Percentiles rank a stretch among this genome's conserved stretches.
phyloP scores from a whole-genome alignment of 2,797 vertebrate species.

The Megaceryle alcyon region DNA sequence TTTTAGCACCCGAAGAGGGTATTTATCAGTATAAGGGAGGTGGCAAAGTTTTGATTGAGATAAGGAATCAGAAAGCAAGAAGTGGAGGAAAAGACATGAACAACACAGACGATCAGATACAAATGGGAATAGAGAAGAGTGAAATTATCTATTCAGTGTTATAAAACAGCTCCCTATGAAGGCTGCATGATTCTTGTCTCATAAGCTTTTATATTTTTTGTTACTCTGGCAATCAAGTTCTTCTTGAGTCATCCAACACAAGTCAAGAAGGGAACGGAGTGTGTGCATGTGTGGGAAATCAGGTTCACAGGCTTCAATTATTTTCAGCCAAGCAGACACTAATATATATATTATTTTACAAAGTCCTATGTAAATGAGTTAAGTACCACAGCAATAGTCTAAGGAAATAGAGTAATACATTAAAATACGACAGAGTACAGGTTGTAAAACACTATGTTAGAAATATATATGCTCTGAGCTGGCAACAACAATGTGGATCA shows the following conservation, averaged over 20 bases:
- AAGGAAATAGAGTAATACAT: neutral
- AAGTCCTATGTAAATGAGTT: constrained; percentile 49
- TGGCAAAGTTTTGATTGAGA: neutral
- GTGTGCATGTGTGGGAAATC: neutral
- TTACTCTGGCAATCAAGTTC: constrained; percentile 49
- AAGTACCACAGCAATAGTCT: neutral
- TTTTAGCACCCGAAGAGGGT: neutral
- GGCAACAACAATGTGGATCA: neutral
- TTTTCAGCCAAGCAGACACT: constrained; percentile 53
- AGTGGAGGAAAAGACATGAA: neutral
- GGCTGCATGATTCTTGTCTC: constrained; percentile 43
- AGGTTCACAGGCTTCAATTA: constrained; percentile 59
- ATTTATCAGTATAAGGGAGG: neutral
- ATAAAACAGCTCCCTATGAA: constrained; percentile 21
- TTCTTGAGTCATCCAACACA: constrained; percentile 34
- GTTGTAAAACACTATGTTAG: neutral
- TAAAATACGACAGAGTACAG: neutral
- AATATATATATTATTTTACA: constrained; percentile 61
- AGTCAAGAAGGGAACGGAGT: constrained; percentile 26
- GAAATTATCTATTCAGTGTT: constrained; percentile 37
- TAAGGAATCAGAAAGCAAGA: neutral
- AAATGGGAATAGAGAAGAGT: neutral
- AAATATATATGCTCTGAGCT: neutral
- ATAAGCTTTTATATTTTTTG: constrained; percentile 21
- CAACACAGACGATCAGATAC: neutral